A percentile compares a stretch with the other conserved stretches of the same genome.
Conservation (phyloP, 2,888 invertebrate genomes). For the Cancer borealis region DNA sequence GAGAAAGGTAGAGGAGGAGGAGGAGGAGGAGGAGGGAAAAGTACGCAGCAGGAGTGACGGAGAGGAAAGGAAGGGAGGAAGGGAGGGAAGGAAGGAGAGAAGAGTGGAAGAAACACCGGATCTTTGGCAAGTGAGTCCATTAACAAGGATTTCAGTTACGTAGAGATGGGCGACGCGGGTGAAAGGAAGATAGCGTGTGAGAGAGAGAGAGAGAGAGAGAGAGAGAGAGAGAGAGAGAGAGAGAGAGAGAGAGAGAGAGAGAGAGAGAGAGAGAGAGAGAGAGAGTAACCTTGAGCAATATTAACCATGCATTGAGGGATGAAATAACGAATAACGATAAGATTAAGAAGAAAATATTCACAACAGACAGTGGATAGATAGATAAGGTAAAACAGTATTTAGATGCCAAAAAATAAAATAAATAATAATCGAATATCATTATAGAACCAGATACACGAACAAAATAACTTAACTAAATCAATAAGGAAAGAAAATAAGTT, state of each 20-base stretch:
- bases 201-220: slow-evolving; percentile 32
- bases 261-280: slow-evolving; percentile 3
- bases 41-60: background rate
- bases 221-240: background rate
- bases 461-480: background rate
- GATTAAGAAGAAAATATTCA: background rate
- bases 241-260: slow-evolving; percentile 9
- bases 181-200: background rate
- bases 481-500: background rate
- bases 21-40: background rate
- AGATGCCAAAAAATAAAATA: background rate
- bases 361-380: too few species aligned
- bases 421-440: background rate
- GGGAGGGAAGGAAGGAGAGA: background rate
- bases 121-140: slow-evolving; percentile 5
- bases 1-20: background rate
- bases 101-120: background rate
- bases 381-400: too few species aligned
- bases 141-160: slow-evolving; percentile 30
- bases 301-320: too few species aligned
- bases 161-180: background rate
- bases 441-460: background rate
- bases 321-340: too few species aligned
- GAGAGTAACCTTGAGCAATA: background rate
- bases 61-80: background rate